phyloP scores from a whole-genome alignment of 2,888 invertebrate species.

The Epistrophe grossulariae region DNA sequence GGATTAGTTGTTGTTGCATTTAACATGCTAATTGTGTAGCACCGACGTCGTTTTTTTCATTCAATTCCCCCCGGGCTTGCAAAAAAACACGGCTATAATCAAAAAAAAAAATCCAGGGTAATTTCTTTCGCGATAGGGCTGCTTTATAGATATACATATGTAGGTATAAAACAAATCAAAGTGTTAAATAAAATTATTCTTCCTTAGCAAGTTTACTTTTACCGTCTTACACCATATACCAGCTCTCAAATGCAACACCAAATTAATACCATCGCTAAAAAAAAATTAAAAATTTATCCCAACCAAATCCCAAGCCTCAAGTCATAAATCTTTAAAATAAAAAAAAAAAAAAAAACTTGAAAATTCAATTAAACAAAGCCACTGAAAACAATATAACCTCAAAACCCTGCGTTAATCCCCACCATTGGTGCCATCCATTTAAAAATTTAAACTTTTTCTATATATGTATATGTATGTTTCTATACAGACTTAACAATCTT shows the following conservation, averaged over 20 bases:
- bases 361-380: slow-evolving; percentile 66
- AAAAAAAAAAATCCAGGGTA: too few relatives aligned
- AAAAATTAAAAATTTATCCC: background rate
- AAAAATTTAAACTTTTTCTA: slow-evolving; percentile 11
- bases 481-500: background rate
- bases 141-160: too few relatives aligned
- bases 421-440: slow-evolving; percentile 32
- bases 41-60: too few relatives aligned
- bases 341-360: slow-evolving; percentile 38
- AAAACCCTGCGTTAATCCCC: slow-evolving; percentile 23
- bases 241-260: background rate
- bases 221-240: too few relatives aligned
- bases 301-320: slow-evolving; percentile 35
- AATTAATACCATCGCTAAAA: background rate
- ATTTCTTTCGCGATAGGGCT: too few relatives aligned
- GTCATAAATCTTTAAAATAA: slow-evolving; percentile 37
- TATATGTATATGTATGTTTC: background rate
- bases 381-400: slow-evolving; percentile 1
- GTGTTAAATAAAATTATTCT: too few relatives aligned
- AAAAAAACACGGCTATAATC: too few relatives aligned
- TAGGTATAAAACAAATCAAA: too few relatives aligned
- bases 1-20: too few relatives aligned
- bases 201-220: too few relatives aligned
- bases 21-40: too few relatives aligned
- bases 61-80: too few relatives aligned